Base-by-base conservation (phyloP, 2,113 vertebrate genomes). In the Tyto alba region DNA sequence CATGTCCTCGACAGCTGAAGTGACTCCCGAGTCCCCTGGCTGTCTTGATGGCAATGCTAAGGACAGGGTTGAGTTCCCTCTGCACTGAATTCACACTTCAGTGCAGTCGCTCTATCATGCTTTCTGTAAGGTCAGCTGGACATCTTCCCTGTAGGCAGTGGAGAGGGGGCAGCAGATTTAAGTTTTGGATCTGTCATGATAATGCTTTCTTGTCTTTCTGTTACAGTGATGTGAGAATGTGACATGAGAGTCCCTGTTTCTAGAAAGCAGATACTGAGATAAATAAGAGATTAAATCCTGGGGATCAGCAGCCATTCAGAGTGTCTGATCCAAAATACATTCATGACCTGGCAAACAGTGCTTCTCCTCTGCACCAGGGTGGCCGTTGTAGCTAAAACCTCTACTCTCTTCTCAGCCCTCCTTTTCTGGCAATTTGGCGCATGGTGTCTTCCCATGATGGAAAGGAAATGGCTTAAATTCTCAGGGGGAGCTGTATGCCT, bases 261-360 rank as follows among this genome's bases (percentile, higher is more conserved):
- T 96, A 89, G 92, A 96, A 96, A 94, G 92, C 89, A 90, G 63
- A 69, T 79, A 52, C 50, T 43, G 85, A 90, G 86, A 59, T 83
- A 90, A 95, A 66, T 60, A 76, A 77, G 81, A 89, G 80, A 87
- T 93, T 94, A 92, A 97, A 93, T 94, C 82, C 89, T 60, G 60
- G 81, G 85, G 82, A 75, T 93, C 75, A 83, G 66, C 89, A 88
- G 93, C 90, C 59, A 73, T 81, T 68, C n/a, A 18, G 85, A 64
- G n/a, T 18, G 47, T 91, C 83, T 88, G 87, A 64, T 96, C 85
- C 93, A 88, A 72, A 82, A 48, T 56, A 56, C 62, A 13, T 72
- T 88, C 84, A 32, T 45, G 74, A 85, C 71, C 93, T 93, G 91
- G 82, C 95, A 95, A 69, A 93, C 3, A 1, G 48, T 0, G 1